These are phyloP conservation scores for Temnothorax unifasciatus DNA, from an alignment of 2,888 invertebrate genomes.

Conservation along the genomic window DNA sequence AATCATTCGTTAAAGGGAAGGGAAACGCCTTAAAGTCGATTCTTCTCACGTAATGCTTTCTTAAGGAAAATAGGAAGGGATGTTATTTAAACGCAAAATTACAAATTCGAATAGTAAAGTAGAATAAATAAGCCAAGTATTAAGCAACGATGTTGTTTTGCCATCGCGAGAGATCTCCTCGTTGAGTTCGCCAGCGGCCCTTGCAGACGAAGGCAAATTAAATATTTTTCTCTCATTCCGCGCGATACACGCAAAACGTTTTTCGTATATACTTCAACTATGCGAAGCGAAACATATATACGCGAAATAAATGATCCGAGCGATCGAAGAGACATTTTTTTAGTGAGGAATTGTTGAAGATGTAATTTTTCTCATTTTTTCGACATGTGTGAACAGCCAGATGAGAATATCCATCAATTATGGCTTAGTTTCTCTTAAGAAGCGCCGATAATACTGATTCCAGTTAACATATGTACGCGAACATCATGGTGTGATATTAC, in stretches of 20 bases:
- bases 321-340: background rate
- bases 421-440: background rate
- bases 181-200: slow-evolving; percentile 56
- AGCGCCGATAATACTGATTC: background rate
- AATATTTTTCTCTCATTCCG: slow-evolving; percentile 66
- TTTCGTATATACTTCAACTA: slow-evolving; percentile 58
- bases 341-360: background rate
- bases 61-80: slow-evolving; percentile 57
- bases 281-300: background rate
- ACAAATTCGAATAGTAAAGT: slow-evolving; percentile 69
- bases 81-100: slow-evolving; percentile 72
- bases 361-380: background rate
- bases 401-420: background rate
- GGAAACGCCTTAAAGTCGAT: slow-evolving; percentile 39
- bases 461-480: background rate
- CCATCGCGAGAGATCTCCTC: slow-evolving; percentile 37
- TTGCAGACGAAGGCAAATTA: slow-evolving; percentile 57
- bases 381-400: background rate
- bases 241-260: slow-evolving; percentile 19
- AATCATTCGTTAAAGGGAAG: slow-evolving; percentile 11
- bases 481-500: background rate
- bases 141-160: slow-evolving; percentile 61
- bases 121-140: slow-evolving; percentile 67
- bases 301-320: background rate
- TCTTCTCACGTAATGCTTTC: slow-evolving; percentile 67